Evolutionary conservation across 2,888 invertebrate species (phyloP), one percentile per base, ranked within the genome.

Genomic region (Ophion costatus): DNA sequence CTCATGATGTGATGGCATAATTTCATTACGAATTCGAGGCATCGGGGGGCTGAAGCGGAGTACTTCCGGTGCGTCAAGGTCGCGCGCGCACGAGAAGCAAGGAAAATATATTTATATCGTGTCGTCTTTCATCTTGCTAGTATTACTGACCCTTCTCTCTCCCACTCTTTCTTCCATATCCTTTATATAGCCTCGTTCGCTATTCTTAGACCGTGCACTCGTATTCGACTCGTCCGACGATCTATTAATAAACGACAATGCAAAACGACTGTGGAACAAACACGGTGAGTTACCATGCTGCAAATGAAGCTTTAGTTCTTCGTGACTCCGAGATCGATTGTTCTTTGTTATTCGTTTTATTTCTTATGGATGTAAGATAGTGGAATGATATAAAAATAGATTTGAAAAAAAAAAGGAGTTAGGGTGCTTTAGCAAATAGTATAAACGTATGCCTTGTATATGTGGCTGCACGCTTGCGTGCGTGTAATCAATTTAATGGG

Each of bases 161-260:
- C 61, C 2, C 45, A 17, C 51, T 82, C 71, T 33, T 9, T 38
- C 38, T 38, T 7, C 17, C 51, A 17, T 17, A 17, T 51, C 51
- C 51, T 51, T 51, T 51, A 51, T 51, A 75, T 51, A 45, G 20
- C 69, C 51, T 45, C 17, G 24, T 69, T 80, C 67, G 45, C 75
- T 87, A 85, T 86, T 88, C 66, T 84, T 86, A 83, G 74, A n/a
- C 63, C 71, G 59, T 29, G 9, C 63, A 57, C 71, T 73, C 86
- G 86, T 87, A 17, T 51, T 51, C 51, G 51, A 51, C 14, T 84
- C 74, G 73, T 29, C 42, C 22, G 9, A 20, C 80, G 70, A 69
- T 14, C 76, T 86, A 83, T 83, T 83, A 70, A 77, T 83, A 81
- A 80, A 86, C 56, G 20, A 24, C 80, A 51, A 66, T 77, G 38